phyloP scores from a whole-genome alignment of 2,113 vertebrate genomes.

The Pionites leucogaster region DNA sequence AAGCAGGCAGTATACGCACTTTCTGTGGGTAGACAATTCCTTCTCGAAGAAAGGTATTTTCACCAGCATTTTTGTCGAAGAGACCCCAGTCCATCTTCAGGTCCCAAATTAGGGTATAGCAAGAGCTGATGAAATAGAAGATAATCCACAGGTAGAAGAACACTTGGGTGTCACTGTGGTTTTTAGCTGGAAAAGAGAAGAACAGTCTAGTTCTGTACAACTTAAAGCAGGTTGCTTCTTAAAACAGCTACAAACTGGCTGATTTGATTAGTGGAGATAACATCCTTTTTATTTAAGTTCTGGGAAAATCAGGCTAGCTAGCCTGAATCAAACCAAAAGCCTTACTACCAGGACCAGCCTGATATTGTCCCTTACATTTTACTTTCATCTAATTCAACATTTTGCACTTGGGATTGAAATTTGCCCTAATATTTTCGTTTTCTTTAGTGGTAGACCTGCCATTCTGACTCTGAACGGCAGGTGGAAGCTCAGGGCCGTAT shows the following conservation, averaged over 20 bases:
- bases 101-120: constrained; percentile 98
- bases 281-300: neutral
- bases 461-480: constrained; percentile 66
- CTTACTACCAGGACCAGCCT: neutral
- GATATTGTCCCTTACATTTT: neutral
- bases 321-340: neutral
- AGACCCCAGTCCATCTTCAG: constrained; percentile 99
- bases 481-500: constrained; percentile 62
- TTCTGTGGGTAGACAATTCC: constrained; percentile 99
- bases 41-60: constrained; percentile 96
- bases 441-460: neutral
- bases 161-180: constrained; percentile 84
- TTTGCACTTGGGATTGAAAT: neutral
- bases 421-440: neutral
- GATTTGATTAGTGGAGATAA: neutral
- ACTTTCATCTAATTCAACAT: neutral
- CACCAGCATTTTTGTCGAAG: constrained; percentile 95
- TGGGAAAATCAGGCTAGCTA: neutral
- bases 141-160: constrained; percentile 97
- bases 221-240: neutral
- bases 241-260: neutral
- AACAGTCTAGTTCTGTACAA: neutral
- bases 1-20: constrained; percentile 73
- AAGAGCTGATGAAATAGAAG: constrained; percentile 90
- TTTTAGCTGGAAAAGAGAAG: constrained; percentile 80